Percentiles rank a stretch among this genome's conserved stretches.
phyloP scores from a whole-genome alignment of 2,888 invertebrate species.

The Troides aeacus region DNA sequence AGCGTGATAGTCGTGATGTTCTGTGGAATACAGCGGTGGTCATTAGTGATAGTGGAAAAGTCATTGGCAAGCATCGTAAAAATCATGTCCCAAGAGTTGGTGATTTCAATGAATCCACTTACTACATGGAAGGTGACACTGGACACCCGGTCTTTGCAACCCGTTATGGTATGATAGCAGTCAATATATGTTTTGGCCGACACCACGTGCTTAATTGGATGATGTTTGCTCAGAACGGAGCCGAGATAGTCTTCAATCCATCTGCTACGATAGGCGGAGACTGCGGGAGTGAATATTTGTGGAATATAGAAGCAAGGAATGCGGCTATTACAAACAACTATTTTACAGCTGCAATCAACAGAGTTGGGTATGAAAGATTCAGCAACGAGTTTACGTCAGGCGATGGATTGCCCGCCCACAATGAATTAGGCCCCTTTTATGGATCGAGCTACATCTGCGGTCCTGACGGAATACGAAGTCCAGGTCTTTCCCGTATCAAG shows the following conservation, averaged over 20 bases:
- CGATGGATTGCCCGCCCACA: too few relatives aligned
- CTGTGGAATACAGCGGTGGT: slow-evolving; percentile 97
- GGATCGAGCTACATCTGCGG: too few relatives aligned
- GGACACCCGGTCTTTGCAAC: slow-evolving; percentile 96
- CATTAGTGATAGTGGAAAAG: slow-evolving; percentile 90
- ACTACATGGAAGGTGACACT: slow-evolving; percentile 96
- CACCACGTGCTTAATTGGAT: slow-evolving; percentile 99
- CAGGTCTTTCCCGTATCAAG: too few relatives aligned
- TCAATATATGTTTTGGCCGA: slow-evolving; percentile 98
- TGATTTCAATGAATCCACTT: slow-evolving; percentile 98
- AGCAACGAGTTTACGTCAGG: slow-evolving; percentile 64
- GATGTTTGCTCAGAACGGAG: slow-evolving; percentile 86
- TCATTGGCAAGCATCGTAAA: slow-evolving; percentile 96
- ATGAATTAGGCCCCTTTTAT: too few relatives aligned
- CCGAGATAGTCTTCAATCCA: too few relatives aligned
- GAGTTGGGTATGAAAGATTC: slow-evolving; percentile 94
- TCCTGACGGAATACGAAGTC: too few relatives aligned
- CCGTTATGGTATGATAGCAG: slow-evolving; percentile 90
- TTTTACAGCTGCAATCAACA: slow-evolving; percentile 94
- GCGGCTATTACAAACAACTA: slow-evolving; percentile 98
- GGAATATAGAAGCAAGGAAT: slow-evolving; percentile 96
- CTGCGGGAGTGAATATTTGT: slow-evolving; percentile 95
- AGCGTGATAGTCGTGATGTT: slow-evolving; percentile 93
- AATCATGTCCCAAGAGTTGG: slow-evolving; percentile 98
- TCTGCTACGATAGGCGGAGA: slow-evolving; percentile 47